A percentile compares a stretch with the other conserved stretches of the same genome.
Evolutionary conservation across 2,113 vertebrate genomes (phyloP).

Genomic region (Tupaia chinensis): DNA sequence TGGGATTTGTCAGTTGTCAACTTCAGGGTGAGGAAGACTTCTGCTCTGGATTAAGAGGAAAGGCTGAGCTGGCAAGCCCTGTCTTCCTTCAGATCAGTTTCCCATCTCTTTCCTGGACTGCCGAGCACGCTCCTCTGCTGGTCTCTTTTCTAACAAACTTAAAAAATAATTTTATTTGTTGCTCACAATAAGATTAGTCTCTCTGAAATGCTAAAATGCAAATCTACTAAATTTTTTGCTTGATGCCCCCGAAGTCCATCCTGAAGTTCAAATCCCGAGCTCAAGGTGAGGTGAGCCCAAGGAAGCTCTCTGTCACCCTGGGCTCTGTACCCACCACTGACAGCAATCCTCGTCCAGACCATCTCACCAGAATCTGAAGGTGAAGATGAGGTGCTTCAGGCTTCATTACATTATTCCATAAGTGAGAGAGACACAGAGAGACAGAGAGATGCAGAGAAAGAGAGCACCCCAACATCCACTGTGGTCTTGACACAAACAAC

Average conservation of each 20-base stretch:
- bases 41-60: fast-evolving
- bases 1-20: background rate
- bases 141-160: background rate
- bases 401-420: too few relatives aligned
- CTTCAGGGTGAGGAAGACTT: background rate
- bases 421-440: too few relatives aligned
- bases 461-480: too few relatives aligned
- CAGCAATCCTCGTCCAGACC: background rate
- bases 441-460: too few relatives aligned
- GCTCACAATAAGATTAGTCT: background rate
- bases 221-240: background rate
- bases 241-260: fast-evolving
- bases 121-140: background rate
- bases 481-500: too few relatives aligned
- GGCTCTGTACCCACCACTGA: fast-evolving
- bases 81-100: fast-evolving
- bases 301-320: background rate
- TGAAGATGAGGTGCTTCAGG: too few relatives aligned
- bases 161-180: background rate
- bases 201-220: background rate
- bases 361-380: background rate
- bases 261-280: background rate
- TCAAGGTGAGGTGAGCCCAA: background rate
- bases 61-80: too few relatives aligned
- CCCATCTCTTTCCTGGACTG: background rate